Conservation (phyloP, 2,797 vertebrate species). For the Pipistrellus pipistrellus region DNA sequence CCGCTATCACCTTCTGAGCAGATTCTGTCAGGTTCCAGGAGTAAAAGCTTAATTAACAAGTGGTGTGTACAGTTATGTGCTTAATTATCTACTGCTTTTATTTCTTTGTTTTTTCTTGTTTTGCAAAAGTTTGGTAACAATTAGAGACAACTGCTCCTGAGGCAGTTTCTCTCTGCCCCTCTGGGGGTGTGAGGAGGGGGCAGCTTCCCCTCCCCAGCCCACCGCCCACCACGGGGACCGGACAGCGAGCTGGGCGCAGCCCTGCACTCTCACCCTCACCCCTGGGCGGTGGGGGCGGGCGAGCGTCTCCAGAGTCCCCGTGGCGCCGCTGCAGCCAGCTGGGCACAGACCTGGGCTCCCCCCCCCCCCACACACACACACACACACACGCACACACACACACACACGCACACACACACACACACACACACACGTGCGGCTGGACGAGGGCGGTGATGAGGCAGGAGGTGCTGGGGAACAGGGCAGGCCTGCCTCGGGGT, state of each 20-base stretch:
- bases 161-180: background rate
- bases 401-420: too few species aligned
- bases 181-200: background rate
- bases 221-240: background rate
- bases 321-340: background rate
- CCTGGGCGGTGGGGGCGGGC: background rate
- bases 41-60: constrained; percentile 90
- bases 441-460: background rate
- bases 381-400: too few species aligned
- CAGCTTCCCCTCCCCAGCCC: background rate
- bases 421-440: background rate
- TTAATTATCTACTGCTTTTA: constrained; percentile 87
- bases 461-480: background rate
- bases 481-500: background rate
- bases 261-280: background rate
- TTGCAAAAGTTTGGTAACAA: constrained; percentile 85
- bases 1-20: constrained; percentile 87
- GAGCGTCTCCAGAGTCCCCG: background rate
- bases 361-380: too few species aligned
- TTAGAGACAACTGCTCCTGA: constrained; percentile 44
- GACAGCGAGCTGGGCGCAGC: too few species aligned
- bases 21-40: constrained; percentile 88
- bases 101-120: constrained; percentile 84
- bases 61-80: constrained; percentile 87
- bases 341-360: background rate